Conservation (phyloP, 2,888 invertebrate species). For the Scaptomyza reducta region DNA sequence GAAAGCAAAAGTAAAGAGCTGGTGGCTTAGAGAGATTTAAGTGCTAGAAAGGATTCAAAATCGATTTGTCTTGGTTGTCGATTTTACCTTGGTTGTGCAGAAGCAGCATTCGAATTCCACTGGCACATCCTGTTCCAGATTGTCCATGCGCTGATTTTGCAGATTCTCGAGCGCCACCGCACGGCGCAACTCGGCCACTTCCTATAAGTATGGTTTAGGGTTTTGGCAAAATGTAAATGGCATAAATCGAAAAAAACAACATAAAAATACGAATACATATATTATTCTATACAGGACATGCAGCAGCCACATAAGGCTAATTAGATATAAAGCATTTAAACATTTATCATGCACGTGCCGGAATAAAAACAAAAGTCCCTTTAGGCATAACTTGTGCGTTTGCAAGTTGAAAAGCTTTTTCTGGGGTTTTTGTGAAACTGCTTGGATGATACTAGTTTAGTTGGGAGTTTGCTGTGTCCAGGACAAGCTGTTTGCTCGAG, state of each 20-base stretch:
- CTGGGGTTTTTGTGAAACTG: neutral
- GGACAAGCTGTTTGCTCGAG: too few species aligned
- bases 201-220: conserved; percentile 82
- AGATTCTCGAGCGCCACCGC: conserved; percentile 84
- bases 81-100: conserved; percentile 94
- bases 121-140: conserved; percentile 94
- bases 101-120: conserved; percentile 99
- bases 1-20: conserved; percentile 35
- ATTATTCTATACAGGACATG: conserved; percentile 31
- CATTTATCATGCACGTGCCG: conserved; percentile 31
- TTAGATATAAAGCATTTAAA: conserved; percentile 3
- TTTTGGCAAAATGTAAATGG: conserved; percentile 62
- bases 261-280: conserved; percentile 22
- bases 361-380: neutral
- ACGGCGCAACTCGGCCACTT: conserved; percentile 84
- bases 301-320: conserved; percentile 28
- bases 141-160: conserved; percentile 85
- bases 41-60: conserved; percentile 25
- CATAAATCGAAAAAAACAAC: conserved; percentile 46
- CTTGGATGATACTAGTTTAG: conserved; percentile 6
- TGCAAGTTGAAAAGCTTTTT: conserved; percentile 11
- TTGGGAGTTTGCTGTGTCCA: neutral
- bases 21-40: conserved; percentile 6
- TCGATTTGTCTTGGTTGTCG: conserved; percentile 55
- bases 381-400: conserved; percentile 8